phyloP scores from a whole-genome alignment of 2,888 invertebrate species.

The Dione vanillae region DNA sequence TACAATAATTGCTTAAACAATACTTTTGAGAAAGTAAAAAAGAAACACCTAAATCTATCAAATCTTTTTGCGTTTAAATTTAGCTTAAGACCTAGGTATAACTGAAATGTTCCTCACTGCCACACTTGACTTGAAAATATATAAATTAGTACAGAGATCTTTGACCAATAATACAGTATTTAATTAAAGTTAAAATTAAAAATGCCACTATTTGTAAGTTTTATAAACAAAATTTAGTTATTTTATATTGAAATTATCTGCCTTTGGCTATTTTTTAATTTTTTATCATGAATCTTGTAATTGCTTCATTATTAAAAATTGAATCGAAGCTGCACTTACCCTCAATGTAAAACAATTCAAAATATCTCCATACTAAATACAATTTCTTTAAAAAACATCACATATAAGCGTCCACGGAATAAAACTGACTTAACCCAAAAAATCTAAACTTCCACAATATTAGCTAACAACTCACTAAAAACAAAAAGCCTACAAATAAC shows the following conservation, averaged over 20 bases:
- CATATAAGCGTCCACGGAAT: too few relatives aligned
- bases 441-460: too few relatives aligned
- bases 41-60: not conserved
- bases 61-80: not conserved
- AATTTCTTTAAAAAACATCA: too few relatives aligned
- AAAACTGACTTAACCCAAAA: too few relatives aligned
- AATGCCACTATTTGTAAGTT: not conserved
- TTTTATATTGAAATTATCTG: not conserved
- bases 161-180: not conserved
- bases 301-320: too few relatives aligned
- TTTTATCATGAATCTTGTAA: too few relatives aligned
- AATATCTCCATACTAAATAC: not conserved
- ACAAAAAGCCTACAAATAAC: too few relatives aligned
- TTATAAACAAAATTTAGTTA: not conserved
- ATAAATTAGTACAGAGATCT: not conserved
- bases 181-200: not conserved
- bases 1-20: not conserved
- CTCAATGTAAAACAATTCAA: not conserved
- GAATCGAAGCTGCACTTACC: too few relatives aligned
- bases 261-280: too few relatives aligned
- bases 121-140: not conserved
- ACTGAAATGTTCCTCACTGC: not conserved
- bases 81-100: slow-evolving; percentile 6
- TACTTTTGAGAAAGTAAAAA: not conserved
- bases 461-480: too few relatives aligned